These are phyloP conservation scores for Ramphastos sulfuratus DNA, from an alignment of 2,113 vertebrate genomes.

Conservation along the genomic window DNA sequence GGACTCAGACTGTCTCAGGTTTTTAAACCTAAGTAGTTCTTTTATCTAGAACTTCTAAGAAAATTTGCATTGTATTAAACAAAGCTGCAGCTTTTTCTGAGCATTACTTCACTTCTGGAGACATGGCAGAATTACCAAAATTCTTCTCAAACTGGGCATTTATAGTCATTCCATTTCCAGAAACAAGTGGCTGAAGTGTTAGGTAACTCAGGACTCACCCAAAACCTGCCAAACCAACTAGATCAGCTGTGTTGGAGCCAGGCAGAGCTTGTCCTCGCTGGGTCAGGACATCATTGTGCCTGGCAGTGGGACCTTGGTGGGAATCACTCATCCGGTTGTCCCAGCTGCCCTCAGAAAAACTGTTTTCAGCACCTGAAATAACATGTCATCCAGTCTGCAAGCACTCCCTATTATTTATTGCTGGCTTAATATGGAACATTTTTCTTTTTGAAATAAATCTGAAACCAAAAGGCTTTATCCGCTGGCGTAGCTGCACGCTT, in stretches of 20 bases:
- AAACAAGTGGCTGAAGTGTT: background rate
- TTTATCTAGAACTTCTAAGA: background rate
- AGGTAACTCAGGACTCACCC: background rate
- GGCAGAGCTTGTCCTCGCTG: rapidly evolving
- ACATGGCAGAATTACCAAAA: background rate
- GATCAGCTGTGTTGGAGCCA: background rate
- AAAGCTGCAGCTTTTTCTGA: background rate
- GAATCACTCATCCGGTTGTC: background rate
- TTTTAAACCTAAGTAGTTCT: background rate
- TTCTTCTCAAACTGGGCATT: background rate
- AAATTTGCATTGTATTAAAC: background rate
- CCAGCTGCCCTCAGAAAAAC: background rate
- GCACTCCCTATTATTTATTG: background rate
- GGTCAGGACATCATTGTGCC: background rate
- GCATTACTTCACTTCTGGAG: background rate
- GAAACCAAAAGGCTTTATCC: background rate
- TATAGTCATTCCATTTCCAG: background rate
- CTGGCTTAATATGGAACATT: background rate
- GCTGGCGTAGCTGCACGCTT: rapidly evolving
- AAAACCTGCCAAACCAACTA: background rate
- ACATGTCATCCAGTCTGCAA: background rate
- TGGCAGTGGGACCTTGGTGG: background rate
- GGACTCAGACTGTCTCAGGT: background rate
- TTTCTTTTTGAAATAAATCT: background rate
- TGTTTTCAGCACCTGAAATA: background rate